phyloP scores from a whole-genome alignment of 2,888 invertebrate species.

The Uropetala carovei region DNA sequence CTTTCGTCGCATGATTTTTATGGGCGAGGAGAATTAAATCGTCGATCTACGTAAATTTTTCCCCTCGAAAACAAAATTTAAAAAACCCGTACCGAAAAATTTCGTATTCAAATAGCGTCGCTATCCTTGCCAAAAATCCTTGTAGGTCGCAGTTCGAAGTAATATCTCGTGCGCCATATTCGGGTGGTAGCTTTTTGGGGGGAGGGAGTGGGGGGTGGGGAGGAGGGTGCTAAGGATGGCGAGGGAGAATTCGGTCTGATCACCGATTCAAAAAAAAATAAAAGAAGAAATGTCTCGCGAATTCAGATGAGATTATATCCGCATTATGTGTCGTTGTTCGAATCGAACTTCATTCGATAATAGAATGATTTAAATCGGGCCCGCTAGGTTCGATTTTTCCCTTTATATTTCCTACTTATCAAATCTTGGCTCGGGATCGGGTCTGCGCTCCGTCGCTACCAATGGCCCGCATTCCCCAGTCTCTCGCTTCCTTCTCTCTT shows the following conservation, averaged over 20 bases:
- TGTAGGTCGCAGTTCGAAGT: constrained; percentile 11
- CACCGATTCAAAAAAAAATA: neutral
- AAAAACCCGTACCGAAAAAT: neutral
- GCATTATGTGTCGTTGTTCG: constrained; percentile 42
- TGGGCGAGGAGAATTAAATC: neutral
- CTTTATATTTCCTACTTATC: neutral
- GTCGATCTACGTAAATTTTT: neutral
- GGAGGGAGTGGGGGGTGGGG: neutral
- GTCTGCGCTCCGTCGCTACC: constrained; percentile 38
- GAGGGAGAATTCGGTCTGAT: constrained; percentile 25
- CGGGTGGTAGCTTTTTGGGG: neutral
- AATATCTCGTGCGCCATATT: neutral
- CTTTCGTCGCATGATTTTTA: constrained; percentile 35
- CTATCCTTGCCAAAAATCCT: neutral
- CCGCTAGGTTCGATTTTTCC: neutral
- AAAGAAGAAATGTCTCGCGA: neutral
- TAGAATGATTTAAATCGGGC: constrained; percentile 44
- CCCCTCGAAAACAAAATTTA: neutral
- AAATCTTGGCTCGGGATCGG: constrained; percentile 21
- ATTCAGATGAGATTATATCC: constrained; percentile 60
- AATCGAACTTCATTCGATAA: constrained; percentile 52
- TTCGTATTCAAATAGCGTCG: constrained; percentile 31
- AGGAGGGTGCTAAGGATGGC: neutral
- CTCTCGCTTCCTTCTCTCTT: too few species aligned
- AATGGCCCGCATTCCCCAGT: neutral